phyloP scores from a whole-genome alignment of 2,888 invertebrate species.

The Nymphalis polychloros region DNA sequence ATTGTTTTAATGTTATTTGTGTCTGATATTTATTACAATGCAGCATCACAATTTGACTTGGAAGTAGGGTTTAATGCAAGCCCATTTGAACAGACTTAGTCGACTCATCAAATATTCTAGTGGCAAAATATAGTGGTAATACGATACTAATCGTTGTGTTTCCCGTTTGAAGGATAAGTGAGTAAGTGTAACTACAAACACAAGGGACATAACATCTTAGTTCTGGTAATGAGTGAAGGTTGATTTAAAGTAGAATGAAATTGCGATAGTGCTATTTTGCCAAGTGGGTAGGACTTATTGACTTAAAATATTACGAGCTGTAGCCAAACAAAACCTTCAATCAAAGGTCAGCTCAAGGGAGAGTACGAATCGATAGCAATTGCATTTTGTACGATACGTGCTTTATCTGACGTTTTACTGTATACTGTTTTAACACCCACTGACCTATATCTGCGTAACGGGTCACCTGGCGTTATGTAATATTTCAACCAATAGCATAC shows the following conservation, averaged over 20 bases:
- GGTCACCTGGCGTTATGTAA: conserved; percentile 62
- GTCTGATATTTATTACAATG: too few relatives aligned
- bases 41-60: too few relatives aligned
- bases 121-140: too few relatives aligned
- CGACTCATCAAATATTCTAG: too few relatives aligned
- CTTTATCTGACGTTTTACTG: conserved; percentile 35
- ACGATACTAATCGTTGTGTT: too few relatives aligned
- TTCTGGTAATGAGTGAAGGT: too few relatives aligned
- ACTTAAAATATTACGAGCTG: conserved; percentile 2
- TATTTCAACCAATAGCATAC: conserved; percentile 70
- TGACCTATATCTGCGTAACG: conserved; percentile 64
- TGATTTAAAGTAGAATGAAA: not conserved
- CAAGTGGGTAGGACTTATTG: not conserved
- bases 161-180: too few relatives aligned
- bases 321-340: conserved; percentile 17
- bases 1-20: too few relatives aligned
- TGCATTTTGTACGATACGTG: conserved; percentile 36
- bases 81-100: too few relatives aligned
- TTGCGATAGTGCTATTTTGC: not conserved
- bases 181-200: too few relatives aligned
- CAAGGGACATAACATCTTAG: too few relatives aligned
- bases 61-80: too few relatives aligned
- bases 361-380: conserved; percentile 29
- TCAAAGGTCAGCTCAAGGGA: conserved; percentile 23
- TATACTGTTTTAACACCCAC: conserved; percentile 39